A percentile compares a stretch with the other conserved stretches of the same genome.
phyloP scores from a whole-genome alignment of 2,797 vertebrate genomes.

The Myotis daubentonii region DNA sequence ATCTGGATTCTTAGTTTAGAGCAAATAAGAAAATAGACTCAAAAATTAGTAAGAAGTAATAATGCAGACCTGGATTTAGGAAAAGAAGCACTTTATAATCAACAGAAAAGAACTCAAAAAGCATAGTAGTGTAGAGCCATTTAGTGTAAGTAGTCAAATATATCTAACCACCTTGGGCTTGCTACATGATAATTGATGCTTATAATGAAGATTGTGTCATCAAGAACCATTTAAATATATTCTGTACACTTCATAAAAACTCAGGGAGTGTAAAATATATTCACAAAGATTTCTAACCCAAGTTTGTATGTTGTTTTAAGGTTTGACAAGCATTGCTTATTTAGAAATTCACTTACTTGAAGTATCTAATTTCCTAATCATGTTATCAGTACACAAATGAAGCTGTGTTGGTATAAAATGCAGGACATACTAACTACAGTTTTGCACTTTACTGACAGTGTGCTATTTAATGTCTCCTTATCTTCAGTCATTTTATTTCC shows the following conservation, averaged over 20 bases:
- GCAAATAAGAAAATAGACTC: neutral
- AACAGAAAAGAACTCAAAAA: neutral
- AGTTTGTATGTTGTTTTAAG: conserved; percentile 32
- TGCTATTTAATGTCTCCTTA: neutral
- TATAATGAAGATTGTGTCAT: neutral
- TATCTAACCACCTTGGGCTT: neutral
- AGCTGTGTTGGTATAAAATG: neutral
- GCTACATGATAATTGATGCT: neutral
- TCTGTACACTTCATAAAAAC: neutral
- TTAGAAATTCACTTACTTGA: conserved; percentile 19
- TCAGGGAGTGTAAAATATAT: neutral
- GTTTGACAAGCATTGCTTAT: neutral
- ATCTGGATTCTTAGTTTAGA: neutral
- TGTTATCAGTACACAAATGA: neutral
- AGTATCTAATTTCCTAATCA: neutral
- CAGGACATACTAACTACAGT: neutral
- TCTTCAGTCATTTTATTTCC: neutral
- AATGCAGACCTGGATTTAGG: conserved; percentile 23
- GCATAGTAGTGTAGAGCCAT: neutral
- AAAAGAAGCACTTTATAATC: conserved; percentile 3
- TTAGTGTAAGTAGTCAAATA: neutral
- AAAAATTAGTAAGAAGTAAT: conserved; percentile 1
- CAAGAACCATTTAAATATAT: neutral
- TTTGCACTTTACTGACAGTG: neutral
- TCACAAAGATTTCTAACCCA: neutral